Conservation (phyloP, 1,140 invertebrate genomes). For the Trissolcus basalis region DNA sequence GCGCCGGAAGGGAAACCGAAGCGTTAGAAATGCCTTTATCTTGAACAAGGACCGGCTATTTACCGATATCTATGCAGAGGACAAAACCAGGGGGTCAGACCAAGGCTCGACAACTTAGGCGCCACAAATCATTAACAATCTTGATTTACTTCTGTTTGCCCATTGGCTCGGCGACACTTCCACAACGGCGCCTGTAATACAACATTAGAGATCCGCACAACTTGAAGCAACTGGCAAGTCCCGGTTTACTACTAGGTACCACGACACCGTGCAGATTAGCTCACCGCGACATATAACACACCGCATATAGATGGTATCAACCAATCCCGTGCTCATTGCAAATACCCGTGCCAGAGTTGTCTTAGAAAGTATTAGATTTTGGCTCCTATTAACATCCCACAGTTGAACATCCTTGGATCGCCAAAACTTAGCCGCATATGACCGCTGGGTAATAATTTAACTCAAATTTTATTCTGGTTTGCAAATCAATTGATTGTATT, state of each 20-base stretch:
- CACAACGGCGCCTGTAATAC: constrained; percentile 65
- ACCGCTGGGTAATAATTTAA: too few relatives aligned
- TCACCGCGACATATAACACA: constrained; percentile 36
- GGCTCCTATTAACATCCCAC: too few relatives aligned
- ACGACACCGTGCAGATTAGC: constrained; percentile 60
- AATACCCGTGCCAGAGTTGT: constrained; percentile 1
- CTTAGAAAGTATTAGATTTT: not conserved
- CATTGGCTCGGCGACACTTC: constrained; percentile 70
- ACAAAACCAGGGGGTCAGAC: constrained; percentile 58
- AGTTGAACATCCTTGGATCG: too few relatives aligned
- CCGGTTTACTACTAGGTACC: constrained; percentile 67
- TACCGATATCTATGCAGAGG: constrained; percentile 60
- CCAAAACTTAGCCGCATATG: too few relatives aligned
- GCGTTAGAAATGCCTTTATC: constrained; percentile 66
- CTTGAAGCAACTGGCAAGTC: constrained; percentile 61
- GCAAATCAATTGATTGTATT: too few relatives aligned
- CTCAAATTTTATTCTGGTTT: too few relatives aligned
- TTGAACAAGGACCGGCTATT: constrained; percentile 62
- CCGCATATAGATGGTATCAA: constrained; percentile 54
- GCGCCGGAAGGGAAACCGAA: constrained; percentile 47
- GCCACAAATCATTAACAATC: constrained; percentile 72
- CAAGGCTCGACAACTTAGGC: constrained; percentile 59
- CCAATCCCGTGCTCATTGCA: constrained; percentile 27
- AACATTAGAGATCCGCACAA: constrained; percentile 49
- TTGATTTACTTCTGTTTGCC: constrained; percentile 73